Evolutionary conservation across 2,888 invertebrate genomes (phyloP).

Genomic region (Parnassius apollo): DNA sequence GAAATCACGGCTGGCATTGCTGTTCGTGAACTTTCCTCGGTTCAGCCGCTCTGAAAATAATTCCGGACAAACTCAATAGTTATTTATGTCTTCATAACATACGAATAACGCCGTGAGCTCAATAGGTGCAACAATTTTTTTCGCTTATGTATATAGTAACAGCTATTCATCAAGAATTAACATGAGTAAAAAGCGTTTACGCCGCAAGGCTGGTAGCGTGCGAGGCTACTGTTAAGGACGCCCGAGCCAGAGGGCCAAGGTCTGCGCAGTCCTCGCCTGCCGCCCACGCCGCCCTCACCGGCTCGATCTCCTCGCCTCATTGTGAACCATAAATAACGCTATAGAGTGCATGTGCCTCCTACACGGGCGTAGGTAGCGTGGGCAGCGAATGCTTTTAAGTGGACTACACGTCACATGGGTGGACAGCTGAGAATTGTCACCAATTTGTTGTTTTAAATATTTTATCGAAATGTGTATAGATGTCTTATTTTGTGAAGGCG

Average conservation of each 20-base stretch:
- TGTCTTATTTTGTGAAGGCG: no score
- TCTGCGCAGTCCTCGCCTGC: conserved; percentile 53
- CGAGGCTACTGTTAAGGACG: conserved; percentile 68
- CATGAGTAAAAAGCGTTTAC: conserved; percentile 9
- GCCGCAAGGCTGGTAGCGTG: conserved; percentile 34
- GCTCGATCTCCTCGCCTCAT: conserved; percentile 34
- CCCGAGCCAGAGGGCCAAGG: conserved; percentile 62
- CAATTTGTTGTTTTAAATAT: neutral
- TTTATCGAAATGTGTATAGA: neutral
- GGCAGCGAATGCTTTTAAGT: conserved; percentile 21
- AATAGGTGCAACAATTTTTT: no score
- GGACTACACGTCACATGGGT: conserved; percentile 15
- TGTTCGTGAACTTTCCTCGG: no score
- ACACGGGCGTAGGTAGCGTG: conserved; percentile 25
- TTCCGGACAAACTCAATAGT: no score
- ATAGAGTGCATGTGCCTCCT: conserved; percentile 20
- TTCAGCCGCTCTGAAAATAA: no score
- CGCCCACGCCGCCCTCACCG: conserved; percentile 44
- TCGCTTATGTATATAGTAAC: no score
- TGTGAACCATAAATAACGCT: conserved; percentile 22
- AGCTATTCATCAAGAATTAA: no score
- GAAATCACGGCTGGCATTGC: no score
- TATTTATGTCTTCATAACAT: no score
- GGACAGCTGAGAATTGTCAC: conserved; percentile 22
- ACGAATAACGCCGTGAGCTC: no score